Base-by-base conservation (phyloP, 2,888 invertebrate species). In the Lamellibrachia columna region DNA sequence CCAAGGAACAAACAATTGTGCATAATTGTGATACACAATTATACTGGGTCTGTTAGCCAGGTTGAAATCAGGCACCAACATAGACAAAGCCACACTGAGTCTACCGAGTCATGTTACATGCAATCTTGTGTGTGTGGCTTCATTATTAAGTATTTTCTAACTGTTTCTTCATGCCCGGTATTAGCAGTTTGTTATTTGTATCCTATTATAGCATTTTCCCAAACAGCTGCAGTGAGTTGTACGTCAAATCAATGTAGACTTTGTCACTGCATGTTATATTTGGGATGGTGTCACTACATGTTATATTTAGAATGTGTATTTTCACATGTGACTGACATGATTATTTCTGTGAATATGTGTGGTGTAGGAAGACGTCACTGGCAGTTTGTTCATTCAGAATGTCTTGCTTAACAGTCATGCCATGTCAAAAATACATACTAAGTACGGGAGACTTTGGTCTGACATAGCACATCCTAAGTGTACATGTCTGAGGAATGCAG, bases 391-490 rank as follows among this genome's bases (percentile, higher is more conserved):
- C 75, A 75, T 75, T 75, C 75, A 75, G 22, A 75, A 75, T n/a
- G n/a, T 75, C 75, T 75, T 75, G 75, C 75, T 75, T 75, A 3
- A 75, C 75, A 75, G n/a, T 75, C 75, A 2, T 75, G 22, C 75
- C 75, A 75, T 22, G 75, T 75, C 75, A 75, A 75, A 75, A 75
- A 22, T 75, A 75, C 75, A 75, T n/a, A 75, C 22, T 75, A 11
- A 75, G 75, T 75, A 75, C 22, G 75, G 22, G 75, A 75, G 75
- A 75, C 75, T 75, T 75, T 75, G 75, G 75, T 75, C 75, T n/a
- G n/a, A 75, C 75, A 75, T 11, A 75, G 75, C 75, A 75, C 75
- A 6, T 15, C 4, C 75, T 75, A 75, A 75, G 75, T 75, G 75
- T 22, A 75, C 75, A 75, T 15, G 22, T 6, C 22, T n/a, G 4